Evolutionary conservation across 2,888 invertebrate genomes (phyloP), one percentile per base, ranked within the genome.

Genomic region (Hydrotaea cyrtoneurina): DNA sequence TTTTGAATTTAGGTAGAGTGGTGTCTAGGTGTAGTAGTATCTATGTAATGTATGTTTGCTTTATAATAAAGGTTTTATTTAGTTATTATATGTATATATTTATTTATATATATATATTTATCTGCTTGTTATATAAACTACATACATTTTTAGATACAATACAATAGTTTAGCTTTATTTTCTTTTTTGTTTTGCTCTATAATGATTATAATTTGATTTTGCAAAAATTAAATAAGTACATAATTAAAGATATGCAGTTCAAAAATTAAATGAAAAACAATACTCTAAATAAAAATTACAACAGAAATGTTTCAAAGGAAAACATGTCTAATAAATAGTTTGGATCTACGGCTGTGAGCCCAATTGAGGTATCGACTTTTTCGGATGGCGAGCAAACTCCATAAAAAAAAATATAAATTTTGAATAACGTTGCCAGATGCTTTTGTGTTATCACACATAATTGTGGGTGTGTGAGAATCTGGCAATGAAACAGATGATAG

Each of bases 61-160:
- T 21, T 59, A 31, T 62, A 62, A 62, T 62, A 62, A 62, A 31
- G 15, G 21, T 15, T 66, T 39, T 66, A 19, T 46, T 69, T 23
- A 50, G 7, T 64, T 50, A 39, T 57, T 77, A 36, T 62, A 53
- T 76, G 11, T 62, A 72, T 50, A 57, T 50, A 43, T 80, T 71
- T 80, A 50, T 69, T 36, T 50, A 5, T 71, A 46, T 36, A 46
- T 76, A 76, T 76, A 39, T 71, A 66, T 31, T 19, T 71, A 26
- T 71, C 43, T 53, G 15, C 0, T 59, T 46, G n/a, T 57, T 78
- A 39, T 43, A 59, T 78, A 59, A n/a, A n/a, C 39, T 66, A 66
- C 66, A 66, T 66, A 66, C 66, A 66, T n/a, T 39, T 66, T 66
- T 62, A 62, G 62, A 62, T 62, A 62, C 62, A 62, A 62, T 26